Evolutionary conservation across 2,797 vertebrate genomes (phyloP), one percentile per base, ranked within the genome.

Genomic region (Sebastes melanostomus): DNA sequence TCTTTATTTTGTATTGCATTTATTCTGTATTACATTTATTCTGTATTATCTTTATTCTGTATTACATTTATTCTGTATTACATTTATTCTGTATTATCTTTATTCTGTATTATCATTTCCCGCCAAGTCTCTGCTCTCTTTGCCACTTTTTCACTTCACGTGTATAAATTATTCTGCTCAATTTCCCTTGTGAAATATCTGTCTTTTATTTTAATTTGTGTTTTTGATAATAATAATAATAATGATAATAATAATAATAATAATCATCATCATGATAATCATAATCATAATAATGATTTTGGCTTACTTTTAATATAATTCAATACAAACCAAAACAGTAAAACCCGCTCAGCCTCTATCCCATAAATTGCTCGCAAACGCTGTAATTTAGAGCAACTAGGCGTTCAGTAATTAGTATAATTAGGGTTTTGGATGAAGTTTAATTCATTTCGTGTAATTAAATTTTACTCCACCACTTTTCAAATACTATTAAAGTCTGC

Each of bases 181-280:
- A 12, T 13, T 14, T 27, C 22, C 9, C 10, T 10, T 2, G 1
- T 12, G 4, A 55, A 55, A 24, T 24, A 13, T 30, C 16, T 60
- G 27, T 27, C 25, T 27, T 27, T 58, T 2, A 27, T 4, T 16
- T 14, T 16, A 27, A 14, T 8, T 61, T 61, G 9, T 12, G 18
- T 34, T 13, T 3, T 13, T 36, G 60, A 13, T 7, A n/a, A n/a
- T 12, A n/a, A 5, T 8, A 2, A 5, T n/a, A 56, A 12, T 5
- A 8, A 32, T 32, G 0, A 32, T 32, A 8, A 32, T 32, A 9
- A 32, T 4, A 4, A 36, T 4, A 1, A 36, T 36, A 4, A 34
- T 34, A 0, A 34, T 11, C 0, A 34, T 36, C 3, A 36, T 36
- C 4, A 32, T 32, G 0, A 9, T 32, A 6, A 29, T 29, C 0